Evolutionary conservation across 1,140 invertebrate species (phyloP).

Genomic region (Colletes gigas): DNA sequence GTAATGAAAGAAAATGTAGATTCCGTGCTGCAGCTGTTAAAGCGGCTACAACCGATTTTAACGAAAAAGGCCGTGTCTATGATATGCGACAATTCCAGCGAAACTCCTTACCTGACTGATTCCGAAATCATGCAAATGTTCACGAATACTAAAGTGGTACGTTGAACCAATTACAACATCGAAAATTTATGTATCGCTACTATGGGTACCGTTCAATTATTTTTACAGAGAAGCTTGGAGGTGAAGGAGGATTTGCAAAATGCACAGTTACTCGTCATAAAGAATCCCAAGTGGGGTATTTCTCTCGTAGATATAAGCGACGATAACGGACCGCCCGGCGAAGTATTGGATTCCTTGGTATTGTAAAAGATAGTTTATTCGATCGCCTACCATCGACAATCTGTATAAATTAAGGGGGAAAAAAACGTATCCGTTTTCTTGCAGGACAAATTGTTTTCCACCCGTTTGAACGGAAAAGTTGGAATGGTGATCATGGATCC

Average conservation of each 20-base stretch:
- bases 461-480: conserved; percentile 57
- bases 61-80: conserved; percentile 81
- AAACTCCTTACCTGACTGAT: conserved; percentile 82
- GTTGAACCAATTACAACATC: conserved; percentile 44
- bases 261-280: conserved; percentile 85
- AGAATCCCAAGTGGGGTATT: conserved; percentile 87
- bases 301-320: conserved; percentile 81
- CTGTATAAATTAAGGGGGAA: conserved; percentile 34
- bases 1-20: conserved; percentile 82
- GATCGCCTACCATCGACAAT: neutral
- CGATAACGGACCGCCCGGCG: conserved; percentile 64
- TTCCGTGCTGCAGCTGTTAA: conserved; percentile 83
- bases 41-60: conserved; percentile 83
- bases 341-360: conserved; percentile 75
- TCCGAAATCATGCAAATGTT: conserved; percentile 80
- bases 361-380: conserved; percentile 48
- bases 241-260: conserved; percentile 84
- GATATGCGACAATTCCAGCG: conserved; percentile 82
- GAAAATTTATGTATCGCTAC: conserved; percentile 18
- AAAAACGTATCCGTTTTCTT: conserved; percentile 21
- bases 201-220: conserved; percentile 36
- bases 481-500: conserved; percentile 81
- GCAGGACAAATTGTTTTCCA: conserved; percentile 76
- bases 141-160: conserved; percentile 69
- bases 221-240: conserved; percentile 75